Percentiles rank a stretch among this genome's conserved stretches.
These are phyloP conservation scores for Caradrina kadenii DNA, from an alignment of 2,888 invertebrate genomes.

Conservation along the genomic window DNA sequence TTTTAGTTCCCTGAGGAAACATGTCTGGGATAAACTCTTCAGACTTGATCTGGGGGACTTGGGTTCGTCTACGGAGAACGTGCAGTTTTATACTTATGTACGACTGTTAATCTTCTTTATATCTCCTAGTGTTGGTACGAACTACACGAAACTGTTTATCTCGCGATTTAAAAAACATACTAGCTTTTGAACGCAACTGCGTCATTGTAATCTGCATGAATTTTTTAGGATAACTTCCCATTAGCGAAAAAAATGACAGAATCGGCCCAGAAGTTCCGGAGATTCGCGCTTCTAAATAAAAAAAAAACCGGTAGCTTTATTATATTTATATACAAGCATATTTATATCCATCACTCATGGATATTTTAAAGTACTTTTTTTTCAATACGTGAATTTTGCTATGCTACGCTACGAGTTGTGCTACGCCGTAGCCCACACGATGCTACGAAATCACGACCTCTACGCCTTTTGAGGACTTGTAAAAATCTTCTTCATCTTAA, in stretches of 20 bases:
- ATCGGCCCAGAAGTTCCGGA: no score
- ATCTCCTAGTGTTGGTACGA: neutral
- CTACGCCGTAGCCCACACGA: slow-evolving; percentile 4
- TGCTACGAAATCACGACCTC: neutral
- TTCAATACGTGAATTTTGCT: no score
- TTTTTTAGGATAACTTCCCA: no score
- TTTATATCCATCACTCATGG: no score
- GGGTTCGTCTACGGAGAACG: slow-evolving; percentile 12
- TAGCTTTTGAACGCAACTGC: no score
- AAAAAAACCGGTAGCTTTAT: no score
- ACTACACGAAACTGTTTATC: neutral
- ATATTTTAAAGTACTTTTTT: no score
- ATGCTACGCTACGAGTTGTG: neutral
- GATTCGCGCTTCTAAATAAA: no score
- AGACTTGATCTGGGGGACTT: slow-evolving; percentile 32
- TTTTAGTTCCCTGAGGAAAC: slow-evolving; percentile 38
- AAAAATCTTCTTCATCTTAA: neutral
- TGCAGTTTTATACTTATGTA: slow-evolving; percentile 7
- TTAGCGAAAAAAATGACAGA: no score
- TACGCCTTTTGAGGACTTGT: neutral
- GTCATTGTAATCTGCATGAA: no score
- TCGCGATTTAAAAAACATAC: neutral
- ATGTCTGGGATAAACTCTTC: slow-evolving; percentile 40
- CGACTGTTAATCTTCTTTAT: slow-evolving; percentile 14
- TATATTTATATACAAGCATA: no score